Conservation (phyloP, 1,140 invertebrate species). For the Drosophila sucinea region DNA sequence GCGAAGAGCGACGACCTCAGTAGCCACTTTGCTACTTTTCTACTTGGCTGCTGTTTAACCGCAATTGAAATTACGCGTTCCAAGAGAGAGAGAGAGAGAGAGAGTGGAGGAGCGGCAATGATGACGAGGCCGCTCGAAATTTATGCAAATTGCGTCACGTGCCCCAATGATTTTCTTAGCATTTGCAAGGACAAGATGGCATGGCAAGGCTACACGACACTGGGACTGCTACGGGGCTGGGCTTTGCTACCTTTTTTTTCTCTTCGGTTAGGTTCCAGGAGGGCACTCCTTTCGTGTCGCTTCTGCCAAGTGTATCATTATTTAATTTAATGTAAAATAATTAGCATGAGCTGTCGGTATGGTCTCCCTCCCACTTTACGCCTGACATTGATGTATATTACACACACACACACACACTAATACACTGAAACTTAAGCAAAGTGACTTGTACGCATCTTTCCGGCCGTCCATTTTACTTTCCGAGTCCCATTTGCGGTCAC, state of each 20-base stretch:
- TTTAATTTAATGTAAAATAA: slow-evolving; percentile 83
- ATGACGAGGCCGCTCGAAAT: slow-evolving; percentile 55
- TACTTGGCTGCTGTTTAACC: slow-evolving; percentile 80
- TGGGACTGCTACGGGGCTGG: slow-evolving; percentile 1
- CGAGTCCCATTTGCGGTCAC: slow-evolving; percentile 70
- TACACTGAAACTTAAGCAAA: slow-evolving; percentile 5
- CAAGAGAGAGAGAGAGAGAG: slow-evolving; percentile 45
- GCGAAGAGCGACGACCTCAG: slow-evolving; percentile 1
- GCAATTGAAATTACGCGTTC: slow-evolving; percentile 81
- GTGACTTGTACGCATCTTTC: slow-evolving; percentile 19
- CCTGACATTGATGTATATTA: slow-evolving; percentile 72
- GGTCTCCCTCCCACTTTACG: slow-evolving; percentile 9
- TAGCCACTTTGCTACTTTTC: slow-evolving; percentile 67
- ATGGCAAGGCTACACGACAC: neutral
- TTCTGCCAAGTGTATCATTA: slow-evolving; percentile 79
- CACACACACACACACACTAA: slow-evolving; percentile 29
- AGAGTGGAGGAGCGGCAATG: slow-evolving; percentile 21
- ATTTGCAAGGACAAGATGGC: slow-evolving; percentile 36
- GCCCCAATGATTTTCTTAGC: slow-evolving; percentile 78
- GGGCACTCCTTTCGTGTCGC: slow-evolving; percentile 47
- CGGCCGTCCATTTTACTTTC: slow-evolving; percentile 9
- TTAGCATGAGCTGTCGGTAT: slow-evolving; percentile 60
- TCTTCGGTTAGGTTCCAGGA: neutral
- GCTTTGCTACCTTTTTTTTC: slow-evolving; percentile 43
- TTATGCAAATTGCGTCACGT: slow-evolving; percentile 83